Conservation (phyloP, 2,113 vertebrate genomes). For the Mohoua ochrocephala region DNA sequence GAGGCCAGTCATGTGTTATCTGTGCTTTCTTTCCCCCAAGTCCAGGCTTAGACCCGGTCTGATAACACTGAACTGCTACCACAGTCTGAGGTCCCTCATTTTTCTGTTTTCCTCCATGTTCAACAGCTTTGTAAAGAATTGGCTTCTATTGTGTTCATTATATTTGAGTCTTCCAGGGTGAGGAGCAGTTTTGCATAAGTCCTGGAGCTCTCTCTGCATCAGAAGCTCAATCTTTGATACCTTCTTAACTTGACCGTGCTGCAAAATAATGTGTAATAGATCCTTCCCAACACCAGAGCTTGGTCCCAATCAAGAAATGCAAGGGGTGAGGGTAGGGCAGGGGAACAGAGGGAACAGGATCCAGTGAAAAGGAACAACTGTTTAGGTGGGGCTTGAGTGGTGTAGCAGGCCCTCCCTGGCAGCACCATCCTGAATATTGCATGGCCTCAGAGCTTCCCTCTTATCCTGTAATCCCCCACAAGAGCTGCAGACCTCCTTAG, state of each 20-base stretch:
- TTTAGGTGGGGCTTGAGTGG: not conserved
- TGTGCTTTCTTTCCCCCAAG: not conserved
- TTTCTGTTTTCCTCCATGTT: not conserved
- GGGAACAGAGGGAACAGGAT: no score
- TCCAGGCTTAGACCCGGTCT: not conserved
- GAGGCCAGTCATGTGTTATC: not conserved
- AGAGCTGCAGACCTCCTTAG: not conserved
- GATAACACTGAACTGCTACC: not conserved
- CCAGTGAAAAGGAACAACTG: not conserved
- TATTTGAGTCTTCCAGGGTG: not conserved
- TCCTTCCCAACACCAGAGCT: not conserved
- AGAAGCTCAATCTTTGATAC: not conserved
- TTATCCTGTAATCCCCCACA: not conserved
- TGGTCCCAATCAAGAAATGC: not conserved
- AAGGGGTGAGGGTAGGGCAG: not conserved
- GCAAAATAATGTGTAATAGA: not conserved
- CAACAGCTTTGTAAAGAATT: not conserved
- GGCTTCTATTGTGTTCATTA: not conserved
- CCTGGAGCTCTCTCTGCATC: not conserved
- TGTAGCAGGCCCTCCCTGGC: not conserved
- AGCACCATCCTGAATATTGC: not conserved
- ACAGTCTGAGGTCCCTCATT: not conserved
- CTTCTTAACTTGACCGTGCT: not conserved
- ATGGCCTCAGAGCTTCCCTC: rapidly evolving
- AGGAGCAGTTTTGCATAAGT: not conserved